These are phyloP conservation scores for Coendou prehensilis DNA, from an alignment of 2,797 vertebrate species.

Conservation along the genomic window DNA sequence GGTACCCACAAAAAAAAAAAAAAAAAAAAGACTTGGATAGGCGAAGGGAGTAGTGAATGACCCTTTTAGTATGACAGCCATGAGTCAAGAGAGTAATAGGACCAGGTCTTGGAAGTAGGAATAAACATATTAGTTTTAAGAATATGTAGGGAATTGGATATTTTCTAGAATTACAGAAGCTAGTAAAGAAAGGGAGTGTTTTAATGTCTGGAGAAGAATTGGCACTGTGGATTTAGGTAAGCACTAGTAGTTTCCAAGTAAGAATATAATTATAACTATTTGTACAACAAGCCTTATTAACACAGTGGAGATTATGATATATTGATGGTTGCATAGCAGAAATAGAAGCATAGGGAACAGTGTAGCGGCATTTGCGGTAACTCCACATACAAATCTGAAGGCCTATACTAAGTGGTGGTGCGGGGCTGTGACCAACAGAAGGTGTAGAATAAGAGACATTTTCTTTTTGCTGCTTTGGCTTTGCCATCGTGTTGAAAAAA, in stretches of 20 bases:
- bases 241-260: constrained; percentile 41
- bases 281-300: constrained; percentile 16
- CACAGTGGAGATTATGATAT: neutral
- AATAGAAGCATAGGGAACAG: neutral
- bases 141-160: constrained; percentile 32
- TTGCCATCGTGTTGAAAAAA: constrained; percentile 27
- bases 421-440: neutral
- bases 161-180: neutral
- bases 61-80: neutral
- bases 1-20: no score
- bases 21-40: constrained; percentile 48
- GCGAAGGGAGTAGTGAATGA: neutral
- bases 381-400: neutral
- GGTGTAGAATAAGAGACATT: neutral
- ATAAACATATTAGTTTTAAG: neutral
- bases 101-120: neutral
- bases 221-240: neutral
- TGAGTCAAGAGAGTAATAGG: neutral
- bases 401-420: neutral
- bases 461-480: neutral
- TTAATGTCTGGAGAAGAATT: constrained; percentile 31
- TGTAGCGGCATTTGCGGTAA: neutral
- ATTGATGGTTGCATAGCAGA: neutral
- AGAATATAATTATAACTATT: constrained; percentile 4
- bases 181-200: neutral